A percentile compares a stretch with the other conserved stretches of the same genome.
Conservation (phyloP, 2,113 vertebrate species). For the Clarias gariepinus region DNA sequence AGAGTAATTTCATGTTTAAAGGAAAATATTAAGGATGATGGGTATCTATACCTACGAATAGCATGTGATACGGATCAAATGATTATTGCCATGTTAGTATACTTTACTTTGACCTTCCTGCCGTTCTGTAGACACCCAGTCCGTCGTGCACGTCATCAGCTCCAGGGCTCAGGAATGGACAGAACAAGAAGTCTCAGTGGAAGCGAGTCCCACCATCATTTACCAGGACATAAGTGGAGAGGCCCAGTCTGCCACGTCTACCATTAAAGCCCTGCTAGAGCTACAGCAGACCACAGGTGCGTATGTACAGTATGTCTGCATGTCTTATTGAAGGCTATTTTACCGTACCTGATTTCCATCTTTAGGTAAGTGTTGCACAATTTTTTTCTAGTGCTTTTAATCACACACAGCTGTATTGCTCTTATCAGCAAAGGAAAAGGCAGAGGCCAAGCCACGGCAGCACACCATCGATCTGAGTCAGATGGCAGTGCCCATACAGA, state of each 20-base stretch:
- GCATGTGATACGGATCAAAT: not conserved
- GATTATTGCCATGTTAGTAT: not conserved
- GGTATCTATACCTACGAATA: not conserved
- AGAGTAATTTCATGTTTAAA: not conserved
- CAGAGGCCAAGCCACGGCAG: slow-evolving; percentile 85
- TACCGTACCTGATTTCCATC: not conserved
- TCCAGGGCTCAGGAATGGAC: slow-evolving; percentile 94
- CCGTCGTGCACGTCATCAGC: slow-evolving; percentile 90
- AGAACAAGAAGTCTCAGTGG: slow-evolving; percentile 93
- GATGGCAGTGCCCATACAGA: slow-evolving; percentile 95
- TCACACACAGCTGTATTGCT: not conserved
- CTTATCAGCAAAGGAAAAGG: slow-evolving; percentile 85
- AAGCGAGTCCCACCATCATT: slow-evolving; percentile 90
- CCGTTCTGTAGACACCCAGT: slow-evolving; percentile 79
- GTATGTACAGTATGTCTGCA: slow-evolving; percentile 38
- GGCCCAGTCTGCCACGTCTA: slow-evolving; percentile 94
- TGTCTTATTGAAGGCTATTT: not conserved
- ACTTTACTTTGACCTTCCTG: not conserved
- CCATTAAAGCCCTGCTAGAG: slow-evolving; percentile 95
- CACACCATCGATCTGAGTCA: slow-evolving; percentile 96
- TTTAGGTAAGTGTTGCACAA: not conserved
- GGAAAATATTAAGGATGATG: not conserved
- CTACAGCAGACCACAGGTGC: slow-evolving; percentile 93
- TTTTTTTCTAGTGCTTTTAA: not conserved
- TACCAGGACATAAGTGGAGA: slow-evolving; percentile 92